phyloP scores from a whole-genome alignment of 2,113 vertebrate genomes.

The Mobula hypostoma region DNA sequence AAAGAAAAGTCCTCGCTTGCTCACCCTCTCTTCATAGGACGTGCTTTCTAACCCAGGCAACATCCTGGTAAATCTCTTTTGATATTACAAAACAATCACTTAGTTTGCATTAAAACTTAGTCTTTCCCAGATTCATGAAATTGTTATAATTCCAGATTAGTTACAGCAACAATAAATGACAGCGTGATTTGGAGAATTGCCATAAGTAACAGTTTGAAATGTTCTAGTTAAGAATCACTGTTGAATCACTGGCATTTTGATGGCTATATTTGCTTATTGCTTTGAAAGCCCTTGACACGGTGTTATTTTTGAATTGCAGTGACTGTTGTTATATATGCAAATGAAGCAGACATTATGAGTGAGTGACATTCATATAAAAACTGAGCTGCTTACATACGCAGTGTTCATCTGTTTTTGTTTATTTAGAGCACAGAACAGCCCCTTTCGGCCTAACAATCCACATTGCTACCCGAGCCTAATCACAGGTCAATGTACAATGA shows the following conservation, averaged over 20 bases:
- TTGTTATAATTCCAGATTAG: neutral
- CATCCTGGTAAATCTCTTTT: too few species aligned
- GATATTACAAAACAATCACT: neutral
- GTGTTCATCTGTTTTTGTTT: neutral
- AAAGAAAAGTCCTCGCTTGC: too few species aligned
- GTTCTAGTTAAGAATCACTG: too few species aligned
- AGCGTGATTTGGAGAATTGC: neutral
- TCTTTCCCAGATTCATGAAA: neutral
- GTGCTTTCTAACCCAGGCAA: too few species aligned
- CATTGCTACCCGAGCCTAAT: too few species aligned
- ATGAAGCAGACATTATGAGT: neutral
- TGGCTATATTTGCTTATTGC: neutral
- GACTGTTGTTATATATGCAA: neutral
- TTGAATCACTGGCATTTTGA: neutral
- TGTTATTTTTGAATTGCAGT: neutral
- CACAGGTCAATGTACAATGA: too few species aligned
- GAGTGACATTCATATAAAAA: neutral
- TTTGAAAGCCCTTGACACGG: neutral
- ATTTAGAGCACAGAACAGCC: too few species aligned
- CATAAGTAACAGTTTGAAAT: neutral
- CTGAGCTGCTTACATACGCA: neutral
- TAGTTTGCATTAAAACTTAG: conserved; percentile 8
- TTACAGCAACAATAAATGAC: neutral
- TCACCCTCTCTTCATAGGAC: too few species aligned
- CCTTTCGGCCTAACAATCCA: too few species aligned